Evolutionary conservation across 2,797 vertebrate genomes (phyloP).

Genomic region (Gephyroberyx darwinii): DNA sequence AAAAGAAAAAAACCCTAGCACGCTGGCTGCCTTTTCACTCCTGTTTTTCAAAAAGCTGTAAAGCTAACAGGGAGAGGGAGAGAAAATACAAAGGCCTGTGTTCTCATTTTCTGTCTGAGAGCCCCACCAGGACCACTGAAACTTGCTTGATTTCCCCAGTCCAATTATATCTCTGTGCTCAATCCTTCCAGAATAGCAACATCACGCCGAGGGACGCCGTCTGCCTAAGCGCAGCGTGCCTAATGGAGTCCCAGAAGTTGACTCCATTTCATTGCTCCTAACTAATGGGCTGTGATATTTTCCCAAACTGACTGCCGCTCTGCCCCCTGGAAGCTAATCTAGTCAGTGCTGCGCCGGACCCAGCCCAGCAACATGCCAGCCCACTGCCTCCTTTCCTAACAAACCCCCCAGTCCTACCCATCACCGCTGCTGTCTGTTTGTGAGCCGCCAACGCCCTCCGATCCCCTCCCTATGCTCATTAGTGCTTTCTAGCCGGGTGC

Average conservation of each 20-base stretch:
- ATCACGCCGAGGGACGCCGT: slow-evolving; percentile 85
- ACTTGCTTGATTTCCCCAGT: slow-evolving; percentile 95
- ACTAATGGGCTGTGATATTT: slow-evolving; percentile 96
- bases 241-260: slow-evolving; percentile 96
- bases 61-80: slow-evolving; percentile 75
- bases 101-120: slow-evolving; percentile 83
- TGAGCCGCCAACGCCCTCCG: slow-evolving; percentile 61
- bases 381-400: slow-evolving; percentile 52
- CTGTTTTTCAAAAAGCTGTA: slow-evolving; percentile 74
- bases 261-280: slow-evolving; percentile 92
- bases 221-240: slow-evolving; percentile 89
- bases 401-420: slow-evolving; percentile 59
- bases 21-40: slow-evolving; percentile 59
- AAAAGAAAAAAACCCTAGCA: slow-evolving; percentile 47
- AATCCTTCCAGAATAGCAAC: slow-evolving; percentile 88
- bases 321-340: slow-evolving; percentile 84
- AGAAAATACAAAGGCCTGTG: slow-evolving; percentile 79
- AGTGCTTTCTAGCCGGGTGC: slow-evolving; percentile 74
- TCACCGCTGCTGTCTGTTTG: slow-evolving; percentile 64
- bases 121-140: slow-evolving; percentile 87
- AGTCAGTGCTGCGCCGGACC: slow-evolving; percentile 73
- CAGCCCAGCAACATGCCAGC: slow-evolving; percentile 67
- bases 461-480: slow-evolving; percentile 74
- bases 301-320: slow-evolving; percentile 87
- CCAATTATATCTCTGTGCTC: slow-evolving; percentile 94